Evolutionary conservation across 2,888 invertebrate species (phyloP).

Genomic region (Chaetogeoica ovagalla): DNA sequence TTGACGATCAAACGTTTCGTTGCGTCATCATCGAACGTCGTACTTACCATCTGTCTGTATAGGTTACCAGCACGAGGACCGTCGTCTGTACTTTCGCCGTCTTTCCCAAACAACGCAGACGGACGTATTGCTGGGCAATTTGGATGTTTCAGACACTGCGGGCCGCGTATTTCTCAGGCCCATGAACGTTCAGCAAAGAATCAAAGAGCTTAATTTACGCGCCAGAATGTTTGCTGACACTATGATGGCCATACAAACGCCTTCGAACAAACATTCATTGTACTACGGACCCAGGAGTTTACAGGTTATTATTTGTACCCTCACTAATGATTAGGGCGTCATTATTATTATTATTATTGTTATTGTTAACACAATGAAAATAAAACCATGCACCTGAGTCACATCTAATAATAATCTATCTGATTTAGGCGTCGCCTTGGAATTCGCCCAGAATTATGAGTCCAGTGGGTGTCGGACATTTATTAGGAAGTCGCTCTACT

Average conservation of each 20-base stretch:
- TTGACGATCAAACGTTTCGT: no score
- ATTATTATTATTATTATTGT: no score
- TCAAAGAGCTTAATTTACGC: constrained; percentile 61
- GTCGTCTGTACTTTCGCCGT: constrained; percentile 60
- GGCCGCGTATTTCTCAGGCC: constrained; percentile 60
- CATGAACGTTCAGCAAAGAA: constrained; percentile 61
- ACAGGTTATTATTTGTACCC: constrained; percentile 56
- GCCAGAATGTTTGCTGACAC: constrained; percentile 62
- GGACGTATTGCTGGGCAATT: constrained; percentile 60
- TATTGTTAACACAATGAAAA: no score
- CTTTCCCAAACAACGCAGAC: constrained; percentile 62
- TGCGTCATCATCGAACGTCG: no score
- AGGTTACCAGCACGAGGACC: constrained; percentile 59
- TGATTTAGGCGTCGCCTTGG: constrained; percentile 61
- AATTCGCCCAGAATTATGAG: constrained; percentile 62
- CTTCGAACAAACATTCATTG: constrained; percentile 54
- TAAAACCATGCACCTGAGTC: no score
- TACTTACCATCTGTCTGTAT: neutral
- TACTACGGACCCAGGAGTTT: constrained; percentile 58
- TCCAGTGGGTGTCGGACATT: constrained; percentile 61
- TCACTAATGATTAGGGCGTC: no score
- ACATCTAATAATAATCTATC: neutral
- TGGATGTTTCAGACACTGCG: constrained; percentile 59
- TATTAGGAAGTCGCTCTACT: constrained; percentile 61
- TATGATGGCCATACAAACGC: constrained; percentile 60